phyloP scores from a whole-genome alignment of 2,113 vertebrate species.

The Mormyrus iriodes region DNA sequence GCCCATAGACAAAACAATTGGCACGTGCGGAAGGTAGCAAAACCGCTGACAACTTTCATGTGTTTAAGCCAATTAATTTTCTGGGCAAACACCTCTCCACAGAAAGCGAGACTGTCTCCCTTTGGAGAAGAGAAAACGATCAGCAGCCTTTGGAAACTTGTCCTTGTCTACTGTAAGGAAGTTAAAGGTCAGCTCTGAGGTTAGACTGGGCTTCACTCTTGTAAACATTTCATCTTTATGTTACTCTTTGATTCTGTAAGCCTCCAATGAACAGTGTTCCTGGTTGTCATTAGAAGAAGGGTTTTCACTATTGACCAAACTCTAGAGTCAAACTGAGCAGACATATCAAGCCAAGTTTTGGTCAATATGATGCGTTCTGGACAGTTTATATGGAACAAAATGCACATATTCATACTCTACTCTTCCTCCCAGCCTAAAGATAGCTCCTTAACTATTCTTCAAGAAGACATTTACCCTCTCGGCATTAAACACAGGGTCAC shows the following conservation, averaged over 20 bases:
- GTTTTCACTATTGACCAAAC: neutral
- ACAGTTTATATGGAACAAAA: neutral
- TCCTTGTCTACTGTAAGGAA: neutral
- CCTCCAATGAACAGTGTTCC: neutral
- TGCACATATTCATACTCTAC: neutral
- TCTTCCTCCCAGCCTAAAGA: neutral
- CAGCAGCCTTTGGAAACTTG: neutral
- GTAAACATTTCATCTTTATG: conserved; percentile 1
- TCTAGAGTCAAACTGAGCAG: neutral
- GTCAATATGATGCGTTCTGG: neutral
- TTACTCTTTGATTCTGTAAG: neutral
- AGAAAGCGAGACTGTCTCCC: neutral
- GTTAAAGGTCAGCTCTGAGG: neutral
- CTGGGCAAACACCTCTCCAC: neutral
- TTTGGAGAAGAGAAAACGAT: neutral
- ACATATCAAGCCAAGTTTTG: neutral
- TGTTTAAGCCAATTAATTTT: conserved; percentile 15
- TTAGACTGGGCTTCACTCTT: neutral
- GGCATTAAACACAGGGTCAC: neutral
- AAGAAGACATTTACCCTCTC: neutral
- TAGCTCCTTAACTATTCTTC: neutral
- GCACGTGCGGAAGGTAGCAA: conserved; percentile 45
- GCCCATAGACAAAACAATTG: conserved; percentile 41
- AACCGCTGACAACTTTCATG: conserved; percentile 42
- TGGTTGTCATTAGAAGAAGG: neutral